Evolutionary conservation across 2,888 invertebrate species (phyloP).

Genomic region (Pseudococcus viburni): DNA sequence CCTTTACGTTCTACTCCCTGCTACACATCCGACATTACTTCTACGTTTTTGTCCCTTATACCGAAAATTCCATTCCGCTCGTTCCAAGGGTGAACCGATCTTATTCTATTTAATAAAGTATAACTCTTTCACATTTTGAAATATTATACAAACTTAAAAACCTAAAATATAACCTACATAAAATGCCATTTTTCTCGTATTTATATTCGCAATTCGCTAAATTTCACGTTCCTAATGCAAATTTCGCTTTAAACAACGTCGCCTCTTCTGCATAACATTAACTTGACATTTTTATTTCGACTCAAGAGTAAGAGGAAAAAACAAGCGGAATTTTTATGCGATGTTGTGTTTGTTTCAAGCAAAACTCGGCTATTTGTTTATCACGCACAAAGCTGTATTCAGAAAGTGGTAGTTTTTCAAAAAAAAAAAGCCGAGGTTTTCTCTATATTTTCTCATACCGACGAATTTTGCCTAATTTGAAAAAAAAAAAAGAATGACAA

Average conservation of each 20-base stretch:
- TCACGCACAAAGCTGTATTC: background rate
- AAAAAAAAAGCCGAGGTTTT: background rate
- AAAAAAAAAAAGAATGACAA: background rate
- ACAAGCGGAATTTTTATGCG: slow-evolving; percentile 44
- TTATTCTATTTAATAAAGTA: slow-evolving; percentile 66
- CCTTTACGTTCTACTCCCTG: slow-evolving; percentile 60
- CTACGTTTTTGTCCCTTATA: slow-evolving; percentile 60
- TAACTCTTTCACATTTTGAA: slow-evolving; percentile 63
- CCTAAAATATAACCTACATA: slow-evolving; percentile 65
- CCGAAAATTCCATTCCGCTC: slow-evolving; percentile 36
- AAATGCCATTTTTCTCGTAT: slow-evolving; percentile 61
- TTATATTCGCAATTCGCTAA: slow-evolving; percentile 65
- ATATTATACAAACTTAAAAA: slow-evolving; percentile 61
- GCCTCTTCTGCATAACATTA: slow-evolving; percentile 44
- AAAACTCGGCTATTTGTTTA: slow-evolving; percentile 35
- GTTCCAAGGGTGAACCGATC: slow-evolving; percentile 63
- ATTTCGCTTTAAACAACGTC: slow-evolving; percentile 45
- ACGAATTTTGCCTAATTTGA: background rate
- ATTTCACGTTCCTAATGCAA: slow-evolving; percentile 61
- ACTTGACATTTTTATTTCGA: slow-evolving; percentile 54
- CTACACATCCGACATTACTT: slow-evolving; percentile 56
- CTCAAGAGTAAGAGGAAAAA: background rate
- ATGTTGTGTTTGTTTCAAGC: slow-evolving; percentile 30
- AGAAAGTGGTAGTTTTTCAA: background rate
- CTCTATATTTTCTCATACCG: background rate